Evolutionary conservation across 2,888 invertebrate species (phyloP).

Genomic region (Parelbella ahira): DNA sequence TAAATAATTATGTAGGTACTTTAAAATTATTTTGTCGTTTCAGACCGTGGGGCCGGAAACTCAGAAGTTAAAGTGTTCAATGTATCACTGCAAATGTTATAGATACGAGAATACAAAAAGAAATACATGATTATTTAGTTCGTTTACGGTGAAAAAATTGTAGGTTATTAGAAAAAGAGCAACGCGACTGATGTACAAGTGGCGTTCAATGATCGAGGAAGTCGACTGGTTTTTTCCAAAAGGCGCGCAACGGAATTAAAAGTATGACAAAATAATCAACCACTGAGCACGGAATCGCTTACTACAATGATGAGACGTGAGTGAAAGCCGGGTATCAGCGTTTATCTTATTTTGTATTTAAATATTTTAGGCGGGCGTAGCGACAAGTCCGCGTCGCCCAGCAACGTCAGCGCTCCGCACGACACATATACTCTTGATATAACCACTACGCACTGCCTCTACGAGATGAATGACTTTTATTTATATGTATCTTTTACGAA

Average conservation of each 20-base stretch:
- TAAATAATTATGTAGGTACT: too few relatives aligned
- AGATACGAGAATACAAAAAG: constrained; percentile 3
- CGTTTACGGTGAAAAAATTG: constrained; percentile 10
- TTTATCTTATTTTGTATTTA: constrained; percentile 51
- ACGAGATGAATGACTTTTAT: too few relatives aligned
- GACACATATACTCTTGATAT: too few relatives aligned
- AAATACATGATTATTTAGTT: constrained; percentile 11
- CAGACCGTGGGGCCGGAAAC: too few relatives aligned
- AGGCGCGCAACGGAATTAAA: constrained; percentile 37
- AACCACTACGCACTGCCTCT: too few relatives aligned
- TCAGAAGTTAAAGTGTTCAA: too few relatives aligned
- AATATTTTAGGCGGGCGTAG: constrained; percentile 48
- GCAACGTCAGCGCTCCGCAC: too few relatives aligned
- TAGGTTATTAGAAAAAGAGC: constrained; percentile 7
- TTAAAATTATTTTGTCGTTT: too few relatives aligned
- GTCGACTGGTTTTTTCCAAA: constrained; percentile 14
- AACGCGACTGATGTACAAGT: constrained; percentile 9
- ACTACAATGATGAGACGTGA: constrained; percentile 63
- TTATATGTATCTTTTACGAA: too few relatives aligned
- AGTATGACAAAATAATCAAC: constrained; percentile 39
- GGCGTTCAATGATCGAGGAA: constrained; percentile 8
- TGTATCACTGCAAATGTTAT: constrained; percentile 1
- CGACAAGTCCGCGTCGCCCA: too few relatives aligned
- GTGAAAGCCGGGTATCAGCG: constrained; percentile 55
- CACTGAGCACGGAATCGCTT: constrained; percentile 49